These are phyloP conservation scores for Neolamprologus falcicula DNA, from an alignment of 2,113 vertebrate species.

Conservation along the genomic window DNA sequence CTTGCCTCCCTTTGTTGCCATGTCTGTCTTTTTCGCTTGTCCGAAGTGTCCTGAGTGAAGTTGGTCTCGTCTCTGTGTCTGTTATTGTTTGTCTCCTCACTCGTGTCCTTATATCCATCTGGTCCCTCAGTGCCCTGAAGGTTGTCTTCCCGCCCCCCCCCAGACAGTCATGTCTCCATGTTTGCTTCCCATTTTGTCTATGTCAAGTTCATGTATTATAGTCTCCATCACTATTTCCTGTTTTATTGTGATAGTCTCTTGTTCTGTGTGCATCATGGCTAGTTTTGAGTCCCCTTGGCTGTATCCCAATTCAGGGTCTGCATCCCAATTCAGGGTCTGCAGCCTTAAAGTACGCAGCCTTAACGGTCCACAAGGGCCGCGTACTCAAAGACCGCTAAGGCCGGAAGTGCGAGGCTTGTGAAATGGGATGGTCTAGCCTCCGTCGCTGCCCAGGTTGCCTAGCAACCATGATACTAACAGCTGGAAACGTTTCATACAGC, in stretches of 20 bases:
- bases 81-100: not conserved
- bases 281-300: not conserved
- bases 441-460: too few species aligned
- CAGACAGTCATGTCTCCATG: not conserved
- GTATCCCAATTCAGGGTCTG: too few species aligned
- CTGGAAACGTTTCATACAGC: too few species aligned
- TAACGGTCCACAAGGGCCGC: too few species aligned
- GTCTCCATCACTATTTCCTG: not conserved
- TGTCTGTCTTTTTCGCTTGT: not conserved
- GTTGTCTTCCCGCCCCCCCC: not conserved
- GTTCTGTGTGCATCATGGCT: not conserved
- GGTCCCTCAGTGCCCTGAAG: not conserved
- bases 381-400: too few species aligned
- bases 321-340: too few species aligned
- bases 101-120: not conserved
- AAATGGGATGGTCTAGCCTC: too few species aligned
- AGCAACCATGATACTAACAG: too few species aligned
- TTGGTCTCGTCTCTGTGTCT: not conserved
- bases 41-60: not conserved
- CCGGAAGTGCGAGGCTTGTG: too few species aligned
- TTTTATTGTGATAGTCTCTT: not conserved
- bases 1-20: not conserved
- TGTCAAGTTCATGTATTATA: not conserved
- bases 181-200: not conserved
- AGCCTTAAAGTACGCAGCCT: too few species aligned